Evolutionary conservation across 2,797 vertebrate species (phyloP).

Genomic region (Scyliorhinus canicula): DNA sequence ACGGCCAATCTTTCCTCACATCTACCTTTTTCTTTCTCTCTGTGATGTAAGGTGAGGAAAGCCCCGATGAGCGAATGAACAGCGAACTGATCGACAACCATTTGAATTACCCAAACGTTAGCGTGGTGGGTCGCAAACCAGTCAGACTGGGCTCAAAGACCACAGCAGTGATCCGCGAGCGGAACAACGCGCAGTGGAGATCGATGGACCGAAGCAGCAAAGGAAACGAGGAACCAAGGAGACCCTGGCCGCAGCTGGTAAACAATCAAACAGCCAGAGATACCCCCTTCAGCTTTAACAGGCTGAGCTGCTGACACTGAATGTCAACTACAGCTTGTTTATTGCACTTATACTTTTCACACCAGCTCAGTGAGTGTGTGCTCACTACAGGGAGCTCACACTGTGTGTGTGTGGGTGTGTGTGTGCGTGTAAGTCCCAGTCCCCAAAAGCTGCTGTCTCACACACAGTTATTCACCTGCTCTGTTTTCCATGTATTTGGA

Average conservation of each 20-base stretch:
- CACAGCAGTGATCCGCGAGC: slow-evolving; percentile 59
- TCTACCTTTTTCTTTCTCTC: too few relatives aligned
- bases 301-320: too few relatives aligned
- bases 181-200: slow-evolving; percentile 59
- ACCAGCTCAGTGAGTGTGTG: too few relatives aligned
- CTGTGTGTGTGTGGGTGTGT: too few relatives aligned
- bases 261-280: slow-evolving; percentile 32
- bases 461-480: background rate
- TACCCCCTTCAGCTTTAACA: background rate
- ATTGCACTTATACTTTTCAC: too few relatives aligned
- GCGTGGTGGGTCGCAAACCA: slow-evolving; percentile 49
- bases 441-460: background rate
- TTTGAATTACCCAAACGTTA: background rate
- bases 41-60: background rate
- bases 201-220: slow-evolving; percentile 61
- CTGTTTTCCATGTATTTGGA: too few relatives aligned
- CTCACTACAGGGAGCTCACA: too few relatives aligned
- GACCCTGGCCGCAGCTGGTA: slow-evolving; percentile 52
- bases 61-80: background rate
- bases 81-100: background rate
- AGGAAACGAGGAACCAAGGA: slow-evolving; percentile 57
- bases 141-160: slow-evolving; percentile 59
- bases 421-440: too few relatives aligned
- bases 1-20: too few relatives aligned
- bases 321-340: too few relatives aligned